Evolutionary conservation across 2,888 invertebrate genomes (phyloP), one percentile per base, ranked within the genome.

Genomic region (Cyaniris semiargus): DNA sequence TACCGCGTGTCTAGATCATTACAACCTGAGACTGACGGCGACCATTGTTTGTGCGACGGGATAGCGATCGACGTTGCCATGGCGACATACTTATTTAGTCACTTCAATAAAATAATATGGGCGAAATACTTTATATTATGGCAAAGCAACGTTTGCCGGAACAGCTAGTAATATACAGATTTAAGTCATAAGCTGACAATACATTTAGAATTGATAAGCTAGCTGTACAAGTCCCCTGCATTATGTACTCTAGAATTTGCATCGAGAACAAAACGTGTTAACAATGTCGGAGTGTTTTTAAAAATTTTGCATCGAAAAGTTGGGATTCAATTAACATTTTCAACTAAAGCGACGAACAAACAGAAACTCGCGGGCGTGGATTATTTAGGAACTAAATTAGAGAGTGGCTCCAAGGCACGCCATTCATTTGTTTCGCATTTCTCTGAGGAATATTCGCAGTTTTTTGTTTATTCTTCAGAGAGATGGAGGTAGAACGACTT

Each of bases 331-430:
- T 74, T 74, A 74, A 74, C 74, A 74, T 74, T 74, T 74, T 18
- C 27, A 74, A 74, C 27, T 74, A 74, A 74, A 27, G 74, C 74
- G 71, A 71, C 71, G 74, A 7, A 74, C 74, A 72, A 72, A 72
- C 82, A 81, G 76, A 84, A 85, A 83, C 84, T 81, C 81, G 85
- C 85, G 83, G 81, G 79, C 81, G 82, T 86, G 85, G 81, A 80
- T 81, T 87, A 85, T 88, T 87, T 85, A 84, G 85, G 83, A 83
- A 88, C 87, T 86, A 88, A 88, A 90, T 90, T 89, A 88, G 85
- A 84, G 81, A 82, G 81, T 80, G 79, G 80, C 82, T 81, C 78
- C 81, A 81, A 83, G 82, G 82, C 81, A 81, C 84, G 83, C 82
- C 82, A 84, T 84, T 85, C 85, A 81, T 15, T 74, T 74, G 27